Evolutionary conservation across 92 coral and sea anemone genomes (phyloP).

Genomic region (Heteractis magnifica): DNA sequence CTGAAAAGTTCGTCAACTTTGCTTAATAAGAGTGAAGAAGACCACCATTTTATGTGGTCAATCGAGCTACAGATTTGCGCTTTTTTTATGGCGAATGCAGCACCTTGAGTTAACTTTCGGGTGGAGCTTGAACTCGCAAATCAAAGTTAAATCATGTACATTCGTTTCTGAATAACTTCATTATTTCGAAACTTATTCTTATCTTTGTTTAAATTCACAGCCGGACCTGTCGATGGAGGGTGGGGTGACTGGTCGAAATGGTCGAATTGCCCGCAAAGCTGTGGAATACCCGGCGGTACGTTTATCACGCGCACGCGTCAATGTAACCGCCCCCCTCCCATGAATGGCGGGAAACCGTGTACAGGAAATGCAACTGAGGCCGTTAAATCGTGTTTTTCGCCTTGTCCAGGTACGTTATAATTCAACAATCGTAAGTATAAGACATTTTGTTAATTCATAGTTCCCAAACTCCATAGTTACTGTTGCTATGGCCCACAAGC

Average conservation of each 20-base stretch:
- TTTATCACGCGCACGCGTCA: slow-evolving; percentile 64
- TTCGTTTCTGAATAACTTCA: no score
- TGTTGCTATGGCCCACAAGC: no score
- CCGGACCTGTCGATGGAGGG: slow-evolving; percentile 85
- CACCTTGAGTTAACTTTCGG: no score
- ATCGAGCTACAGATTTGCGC: no score
- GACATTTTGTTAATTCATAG: no score
- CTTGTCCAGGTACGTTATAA: slow-evolving; percentile 80
- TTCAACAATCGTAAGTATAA: not conserved
- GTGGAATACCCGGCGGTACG: slow-evolving; percentile 83
- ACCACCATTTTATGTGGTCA: no score
- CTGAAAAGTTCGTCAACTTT: no score
- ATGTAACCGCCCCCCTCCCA: slow-evolving; percentile 84
- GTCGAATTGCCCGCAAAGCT: slow-evolving; percentile 74
- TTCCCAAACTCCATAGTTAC: no score
- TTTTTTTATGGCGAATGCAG: no score
- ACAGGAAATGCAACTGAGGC: slow-evolving; percentile 73
- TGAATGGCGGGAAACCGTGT: slow-evolving; percentile 91
- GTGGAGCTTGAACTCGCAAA: no score
- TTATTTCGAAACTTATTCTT: not conserved
- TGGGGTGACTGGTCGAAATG: slow-evolving; percentile 87
- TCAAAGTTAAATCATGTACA: no score
- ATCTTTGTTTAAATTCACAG: slow-evolving; percentile 26
- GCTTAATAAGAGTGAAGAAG: no score
- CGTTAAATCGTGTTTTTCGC: slow-evolving; percentile 65